Base-by-base conservation (phyloP, 2,888 invertebrate species). In the Caenorhabditis sp. region DNA sequence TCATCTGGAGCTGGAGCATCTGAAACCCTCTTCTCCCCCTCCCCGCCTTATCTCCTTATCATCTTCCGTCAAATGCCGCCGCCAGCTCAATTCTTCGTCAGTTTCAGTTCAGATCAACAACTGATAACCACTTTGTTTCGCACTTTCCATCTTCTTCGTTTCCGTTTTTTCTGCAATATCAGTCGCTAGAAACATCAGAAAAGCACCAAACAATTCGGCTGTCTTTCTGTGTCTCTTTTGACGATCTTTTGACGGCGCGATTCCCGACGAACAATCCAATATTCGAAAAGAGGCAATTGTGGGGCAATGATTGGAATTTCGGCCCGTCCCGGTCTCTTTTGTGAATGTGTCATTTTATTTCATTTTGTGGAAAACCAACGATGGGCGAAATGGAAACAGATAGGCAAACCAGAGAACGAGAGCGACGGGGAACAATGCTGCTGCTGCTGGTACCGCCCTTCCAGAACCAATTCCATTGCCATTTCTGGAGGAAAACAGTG, bases 61-160 rank as follows among this genome's bases (percentile, higher is more conserved):
- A 32, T 26, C 28, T 9, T 62, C 51, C 53, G 53, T 15, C 24
- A 24, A 35, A 40, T 40, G 9, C 13, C n/a, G n/a, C n/a, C n/a
- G n/a, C 9, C 64, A 74, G 74, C 56, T 74, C 74, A 64, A 58
- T 35, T 35, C 15, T 72, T 18, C 64, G 62, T 44, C 26, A 22
- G 44, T 72, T 72, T 64, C 58, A 74, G 65, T 72, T 64, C 58
- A 74, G 65, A 65, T 65, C 72, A 72, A 60, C 15, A 60, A 20
- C 9, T 60, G 60, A 60, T 64, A 50, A 32, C 22, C 26, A 22
- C 65, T 28, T 51, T 51, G 61, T 60, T 51, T 47, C 51, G 26
- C 60, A 60, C 56, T 64, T 40, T 50, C 40, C 56, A 24, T 22
- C 40, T 13, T n/a, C n/a, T n/a, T n/a, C n/a, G n/a, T 76, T 24